Conservation (phyloP, 2,113 vertebrate species). For the Cyprinodon variegatus region DNA sequence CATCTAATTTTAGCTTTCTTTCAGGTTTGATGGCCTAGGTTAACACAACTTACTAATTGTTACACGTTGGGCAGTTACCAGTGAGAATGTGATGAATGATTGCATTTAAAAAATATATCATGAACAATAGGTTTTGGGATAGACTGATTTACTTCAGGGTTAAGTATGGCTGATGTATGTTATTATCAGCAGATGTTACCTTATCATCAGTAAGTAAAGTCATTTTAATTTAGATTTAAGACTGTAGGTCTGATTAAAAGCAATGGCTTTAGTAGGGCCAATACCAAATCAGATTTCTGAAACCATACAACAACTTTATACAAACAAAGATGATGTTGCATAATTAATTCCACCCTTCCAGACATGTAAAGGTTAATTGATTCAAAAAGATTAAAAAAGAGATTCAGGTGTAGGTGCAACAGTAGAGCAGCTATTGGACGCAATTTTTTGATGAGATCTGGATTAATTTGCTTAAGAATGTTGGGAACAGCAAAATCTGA, state of each 20-base stretch:
- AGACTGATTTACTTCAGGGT: not conserved
- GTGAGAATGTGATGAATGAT: constrained; percentile 6
- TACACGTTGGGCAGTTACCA: constrained; percentile 14
- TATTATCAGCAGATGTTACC: not conserved
- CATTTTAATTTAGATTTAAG: not conserved
- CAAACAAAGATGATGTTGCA: no score
- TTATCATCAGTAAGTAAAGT: not conserved
- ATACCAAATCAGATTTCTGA: not conserved
- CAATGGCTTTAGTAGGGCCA: not conserved
- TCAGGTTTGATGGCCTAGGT: constrained; percentile 9
- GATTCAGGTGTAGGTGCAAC: no score
- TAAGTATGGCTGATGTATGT: not conserved
- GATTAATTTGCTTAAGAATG: not conserved
- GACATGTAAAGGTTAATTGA: no score
- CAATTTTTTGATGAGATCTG: no score
- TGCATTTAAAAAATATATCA: not conserved
- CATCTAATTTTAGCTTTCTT: constrained; percentile 74
- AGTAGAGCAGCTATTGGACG: no score
- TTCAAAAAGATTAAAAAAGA: no score
- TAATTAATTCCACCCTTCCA: no score
- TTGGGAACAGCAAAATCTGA: not conserved
- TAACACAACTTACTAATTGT: not conserved
- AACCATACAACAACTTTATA: no score
- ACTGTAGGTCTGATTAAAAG: not conserved
- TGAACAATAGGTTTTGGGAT: not conserved